A percentile compares a stretch with the other conserved stretches of the same genome.
phyloP scores from a whole-genome alignment of 2,888 invertebrate genomes.

The Phengaris arion region DNA sequence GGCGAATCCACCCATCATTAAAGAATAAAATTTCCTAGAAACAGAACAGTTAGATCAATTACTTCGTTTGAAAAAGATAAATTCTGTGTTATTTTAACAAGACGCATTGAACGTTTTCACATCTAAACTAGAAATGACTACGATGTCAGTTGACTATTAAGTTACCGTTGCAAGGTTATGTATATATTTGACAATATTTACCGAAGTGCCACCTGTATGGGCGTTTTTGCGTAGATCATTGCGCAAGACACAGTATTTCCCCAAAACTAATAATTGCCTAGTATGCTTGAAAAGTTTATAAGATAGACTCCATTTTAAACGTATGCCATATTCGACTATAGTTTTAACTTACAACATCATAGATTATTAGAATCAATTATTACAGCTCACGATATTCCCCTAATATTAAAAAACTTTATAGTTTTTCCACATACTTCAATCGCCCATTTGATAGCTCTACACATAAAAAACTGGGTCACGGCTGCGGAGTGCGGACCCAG shows the following conservation, averaged over 20 bases:
- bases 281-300: too few relatives aligned
- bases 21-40: constrained; percentile 13
- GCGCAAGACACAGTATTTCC: too few relatives aligned
- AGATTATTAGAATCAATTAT: not conserved
- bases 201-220: too few relatives aligned
- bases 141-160: too few relatives aligned
- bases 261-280: too few relatives aligned
- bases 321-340: too few relatives aligned
- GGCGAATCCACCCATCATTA: constrained; percentile 31
- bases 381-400: not conserved
- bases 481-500: constrained; percentile 30
- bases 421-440: constrained; percentile 12
- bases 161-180: too few relatives aligned
- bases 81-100: not conserved
- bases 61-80: not conserved
- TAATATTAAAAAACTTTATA: not conserved
- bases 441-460: not conserved
- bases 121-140: too few relatives aligned
- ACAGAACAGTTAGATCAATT: not conserved
- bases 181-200: too few relatives aligned
- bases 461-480: constrained; percentile 34
- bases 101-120: not conserved
- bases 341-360: not conserved
- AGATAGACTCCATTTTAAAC: too few relatives aligned
- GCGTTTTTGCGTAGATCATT: too few relatives aligned